phyloP scores from a whole-genome alignment of 2,888 invertebrate species.

The Macrosiphum euphorbiae region DNA sequence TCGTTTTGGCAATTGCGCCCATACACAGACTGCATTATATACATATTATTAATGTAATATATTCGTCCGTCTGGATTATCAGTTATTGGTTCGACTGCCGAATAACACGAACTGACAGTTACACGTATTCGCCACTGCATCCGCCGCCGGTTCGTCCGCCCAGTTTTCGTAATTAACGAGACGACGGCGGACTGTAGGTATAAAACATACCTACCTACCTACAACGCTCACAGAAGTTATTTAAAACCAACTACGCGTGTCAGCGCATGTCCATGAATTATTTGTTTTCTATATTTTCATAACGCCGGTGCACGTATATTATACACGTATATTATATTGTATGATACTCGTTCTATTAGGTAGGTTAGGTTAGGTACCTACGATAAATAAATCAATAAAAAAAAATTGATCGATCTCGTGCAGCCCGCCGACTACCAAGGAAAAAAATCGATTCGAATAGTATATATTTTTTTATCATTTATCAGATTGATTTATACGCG shows the following conservation, averaged over 20 bases:
- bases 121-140: not conserved
- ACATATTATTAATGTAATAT: slow-evolving; percentile 15
- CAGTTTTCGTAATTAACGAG: slow-evolving; percentile 35
- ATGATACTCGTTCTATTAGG: not conserved
- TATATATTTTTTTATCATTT: not conserved
- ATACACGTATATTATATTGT: not conserved
- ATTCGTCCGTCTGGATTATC: slow-evolving; percentile 27
- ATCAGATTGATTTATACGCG: not conserved
- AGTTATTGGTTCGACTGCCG: slow-evolving; percentile 26
- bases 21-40: not conserved
- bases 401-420: not conserved
- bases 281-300: slow-evolving; percentile 22
- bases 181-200: not conserved
- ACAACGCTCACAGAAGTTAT: not conserved
- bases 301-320: too few relatives aligned
- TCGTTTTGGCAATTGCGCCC: not conserved
- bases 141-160: not conserved
- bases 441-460: not conserved
- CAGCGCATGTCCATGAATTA: not conserved
- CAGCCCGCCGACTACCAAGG: not conserved
- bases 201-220: not conserved
- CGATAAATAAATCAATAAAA: not conserved
- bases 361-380: not conserved
- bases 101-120: slow-evolving; percentile 46
- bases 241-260: not conserved